These are phyloP conservation scores for Rapana venosa DNA, from an alignment of 2,888 invertebrate genomes.

Conservation along the genomic window DNA sequence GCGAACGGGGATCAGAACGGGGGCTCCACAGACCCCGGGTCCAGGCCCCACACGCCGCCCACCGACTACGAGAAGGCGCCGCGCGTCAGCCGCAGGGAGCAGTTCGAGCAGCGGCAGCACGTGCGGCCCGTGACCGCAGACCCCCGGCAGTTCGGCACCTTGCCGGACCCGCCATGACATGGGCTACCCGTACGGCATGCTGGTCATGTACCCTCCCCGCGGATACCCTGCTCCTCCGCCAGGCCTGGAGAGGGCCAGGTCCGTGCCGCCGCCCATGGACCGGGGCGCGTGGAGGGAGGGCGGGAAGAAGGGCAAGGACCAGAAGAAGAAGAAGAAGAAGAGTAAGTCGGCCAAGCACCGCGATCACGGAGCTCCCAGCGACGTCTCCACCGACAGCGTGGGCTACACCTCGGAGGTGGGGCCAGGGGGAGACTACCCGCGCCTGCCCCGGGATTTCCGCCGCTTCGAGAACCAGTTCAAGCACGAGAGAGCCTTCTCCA, in stretches of 20 bases:
- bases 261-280: conserved; percentile 59
- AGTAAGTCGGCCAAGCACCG: conserved; percentile 52
- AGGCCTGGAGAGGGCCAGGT: conserved; percentile 52
- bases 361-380: conserved; percentile 47
- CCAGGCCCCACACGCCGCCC: conserved; percentile 68
- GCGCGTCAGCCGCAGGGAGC: conserved; percentile 48
- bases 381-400: conserved; percentile 60
- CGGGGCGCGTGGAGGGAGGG: conserved; percentile 33
- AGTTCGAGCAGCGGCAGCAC: conserved; percentile 42
- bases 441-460: conserved; percentile 64
- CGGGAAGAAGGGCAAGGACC: conserved; percentile 30
- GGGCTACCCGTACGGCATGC: conserved; percentile 55
- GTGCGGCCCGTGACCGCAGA: conserved; percentile 28
- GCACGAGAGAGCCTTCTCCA: conserved; percentile 62
- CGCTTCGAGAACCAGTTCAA: conserved; percentile 67
- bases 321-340: conserved; percentile 56
- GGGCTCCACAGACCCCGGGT: conserved; percentile 53
- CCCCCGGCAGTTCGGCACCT: conserved; percentile 27
- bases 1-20: conserved; percentile 47
- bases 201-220: conserved; percentile 56
- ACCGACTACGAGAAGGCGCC: conserved; percentile 67
- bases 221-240: conserved; percentile 42
- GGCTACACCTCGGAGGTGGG: conserved; percentile 66
- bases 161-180: conserved; percentile 27
- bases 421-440: conserved; percentile 49